phyloP scores from a whole-genome alignment of 2,888 invertebrate species.

The Vannuccia rotundouncinata region DNA sequence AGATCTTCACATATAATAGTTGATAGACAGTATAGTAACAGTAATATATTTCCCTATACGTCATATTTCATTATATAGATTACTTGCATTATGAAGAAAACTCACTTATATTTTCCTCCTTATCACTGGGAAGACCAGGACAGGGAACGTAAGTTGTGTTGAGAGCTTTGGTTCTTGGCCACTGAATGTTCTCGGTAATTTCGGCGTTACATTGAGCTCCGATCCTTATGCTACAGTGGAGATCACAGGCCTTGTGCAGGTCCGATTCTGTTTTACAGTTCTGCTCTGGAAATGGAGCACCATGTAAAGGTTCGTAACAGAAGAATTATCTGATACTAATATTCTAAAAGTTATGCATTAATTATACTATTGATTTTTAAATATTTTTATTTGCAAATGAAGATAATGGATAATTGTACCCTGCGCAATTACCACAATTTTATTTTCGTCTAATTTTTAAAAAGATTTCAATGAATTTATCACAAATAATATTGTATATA shows the following conservation, averaged over 20 bases:
- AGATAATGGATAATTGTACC: too few relatives aligned
- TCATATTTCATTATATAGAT: neutral
- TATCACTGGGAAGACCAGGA: constrained; percentile 42
- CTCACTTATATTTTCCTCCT: neutral
- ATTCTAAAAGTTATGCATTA: too few relatives aligned
- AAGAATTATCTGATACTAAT: too few relatives aligned
- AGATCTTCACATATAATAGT: too few relatives aligned
- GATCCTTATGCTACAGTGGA: constrained; percentile 51
- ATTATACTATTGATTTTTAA: too few relatives aligned
- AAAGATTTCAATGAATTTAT: too few relatives aligned
- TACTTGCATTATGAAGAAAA: neutral
- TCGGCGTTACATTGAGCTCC: constrained; percentile 55
- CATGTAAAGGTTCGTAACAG: too few relatives aligned
- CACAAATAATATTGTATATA: too few relatives aligned
- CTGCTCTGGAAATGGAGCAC: constrained; percentile 42
- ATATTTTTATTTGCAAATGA: too few relatives aligned
- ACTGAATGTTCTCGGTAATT: constrained; percentile 52
- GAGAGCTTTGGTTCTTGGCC: constrained; percentile 51
- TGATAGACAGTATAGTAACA: too few relatives aligned
- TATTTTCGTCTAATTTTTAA: too few relatives aligned
- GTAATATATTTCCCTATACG: neutral
- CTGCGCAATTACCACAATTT: too few relatives aligned
- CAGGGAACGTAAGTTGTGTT: constrained; percentile 48
- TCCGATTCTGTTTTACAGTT: constrained; percentile 46
- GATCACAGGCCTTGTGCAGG: constrained; percentile 49